Base-by-base conservation (phyloP, 1,140 invertebrate species). In the Neodiprion pinetum region DNA sequence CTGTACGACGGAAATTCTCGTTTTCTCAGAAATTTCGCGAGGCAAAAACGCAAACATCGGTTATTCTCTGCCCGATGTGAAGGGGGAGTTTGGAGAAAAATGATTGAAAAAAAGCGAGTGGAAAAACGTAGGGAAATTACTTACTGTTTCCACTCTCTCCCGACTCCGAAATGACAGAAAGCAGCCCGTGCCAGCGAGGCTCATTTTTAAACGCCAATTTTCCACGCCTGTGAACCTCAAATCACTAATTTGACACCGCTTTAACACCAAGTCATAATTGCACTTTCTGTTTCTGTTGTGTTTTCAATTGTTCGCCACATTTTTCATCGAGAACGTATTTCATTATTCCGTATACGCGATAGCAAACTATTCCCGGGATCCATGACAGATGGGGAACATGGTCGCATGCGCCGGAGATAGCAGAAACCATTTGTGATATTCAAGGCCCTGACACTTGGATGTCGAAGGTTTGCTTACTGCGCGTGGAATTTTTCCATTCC, bases 281-380 rank as follows among this genome's bases (percentile, higher is more conserved):
- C 72, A 70, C 72, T 73, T 76, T 70, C 68, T 69, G 78, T 47
- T 73, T 74, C 67, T 66, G 70, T 67, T 67, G 73, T 68, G 28
- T 48, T 47, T 10, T 68, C 9, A n/a, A 7, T 40, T 74, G 66
- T 67, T 23, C 50, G 48, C 67, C 28, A 14, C n/a, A 5, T 48
- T 21, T 14, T n/a, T 49, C 23, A n/a, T 9, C 69, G 68, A 76
- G 71, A 79, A 80, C 83, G 78, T 79, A 74, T 79, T 80, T 75
- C 53, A 76, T 81, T 84, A 78, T 78, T 79, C 79, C 81, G 81
- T 84, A 81, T 80, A 74, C 82, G 81, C 80, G 80, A 76, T 80
- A 84, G 82, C 83, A 78, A 79, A 81, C 82, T 76, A 81, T 80
- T 78, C 82, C 79, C 79, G 83, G 85, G 84, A 84, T 87, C 86